Percentiles rank a stretch among this genome's conserved stretches.
Conservation (phyloP, 2,113 vertebrate species). For the Verasper variegatus region DNA sequence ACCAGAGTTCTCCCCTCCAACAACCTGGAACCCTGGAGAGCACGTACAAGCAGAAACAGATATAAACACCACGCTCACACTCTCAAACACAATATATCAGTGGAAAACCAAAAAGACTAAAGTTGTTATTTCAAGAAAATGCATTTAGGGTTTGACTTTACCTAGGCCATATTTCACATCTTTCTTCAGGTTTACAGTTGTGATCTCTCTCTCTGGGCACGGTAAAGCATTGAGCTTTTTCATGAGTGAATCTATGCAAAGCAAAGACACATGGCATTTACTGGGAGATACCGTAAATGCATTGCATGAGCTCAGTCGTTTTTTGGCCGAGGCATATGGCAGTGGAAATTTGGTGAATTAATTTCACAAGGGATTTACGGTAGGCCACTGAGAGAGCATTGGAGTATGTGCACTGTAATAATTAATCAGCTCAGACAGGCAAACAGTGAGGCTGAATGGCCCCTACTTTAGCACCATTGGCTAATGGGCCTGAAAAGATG, state of each 20-base stretch:
- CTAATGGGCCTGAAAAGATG: slow-evolving; percentile 47
- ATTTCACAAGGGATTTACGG: not conserved
- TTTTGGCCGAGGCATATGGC: not conserved
- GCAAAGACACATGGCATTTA: slow-evolving; percentile 24
- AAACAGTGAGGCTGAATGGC: slow-evolving; percentile 10
- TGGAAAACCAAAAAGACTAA: not conserved
- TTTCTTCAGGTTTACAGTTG: slow-evolving; percentile 91
- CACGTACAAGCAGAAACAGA: not conserved
- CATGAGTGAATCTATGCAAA: slow-evolving; percentile 84
- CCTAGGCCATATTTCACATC: slow-evolving; percentile 92
- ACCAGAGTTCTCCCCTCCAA: slow-evolving; percentile 89
- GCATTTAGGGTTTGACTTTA: slow-evolving; percentile 72
- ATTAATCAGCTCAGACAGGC: slow-evolving; percentile 33
- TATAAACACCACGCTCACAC: not conserved
- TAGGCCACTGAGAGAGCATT: slow-evolving; percentile 2
- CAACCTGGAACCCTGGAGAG: slow-evolving; percentile 91
- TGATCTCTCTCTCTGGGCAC: slow-evolving; percentile 91
- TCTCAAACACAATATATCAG: not conserved
- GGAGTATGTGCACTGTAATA: slow-evolving; percentile 23
- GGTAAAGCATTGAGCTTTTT: slow-evolving; percentile 86
- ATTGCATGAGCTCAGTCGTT: not conserved
- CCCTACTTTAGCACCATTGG: slow-evolving; percentile 21
- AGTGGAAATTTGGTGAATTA: not conserved
- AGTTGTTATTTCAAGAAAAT: not conserved
- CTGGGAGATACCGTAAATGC: not conserved